A percentile compares a stretch with the other conserved stretches of the same genome.
These are phyloP conservation scores for Aspiorhynchus laticeps DNA, from an alignment of 2,113 vertebrate species.

Conservation along the genomic window DNA sequence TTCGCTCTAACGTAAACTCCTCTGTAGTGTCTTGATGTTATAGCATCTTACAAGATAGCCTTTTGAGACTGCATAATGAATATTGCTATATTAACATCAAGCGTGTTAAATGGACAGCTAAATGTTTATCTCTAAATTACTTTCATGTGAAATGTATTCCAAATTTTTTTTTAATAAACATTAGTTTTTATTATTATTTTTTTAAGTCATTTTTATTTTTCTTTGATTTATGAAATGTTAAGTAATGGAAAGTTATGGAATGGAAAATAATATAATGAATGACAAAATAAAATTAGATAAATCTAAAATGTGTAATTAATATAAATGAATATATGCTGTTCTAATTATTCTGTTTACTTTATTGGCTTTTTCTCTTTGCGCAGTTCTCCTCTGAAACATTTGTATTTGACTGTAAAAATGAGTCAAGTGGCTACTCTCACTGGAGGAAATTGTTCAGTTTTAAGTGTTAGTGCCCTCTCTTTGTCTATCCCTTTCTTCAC, in stretches of 20 bases:
- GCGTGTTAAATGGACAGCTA: not conserved
- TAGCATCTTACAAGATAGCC: not conserved
- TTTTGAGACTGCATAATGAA: not conserved
- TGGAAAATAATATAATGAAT: not conserved
- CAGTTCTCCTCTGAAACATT: not conserved
- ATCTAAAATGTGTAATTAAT: not conserved
- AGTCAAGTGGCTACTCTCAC: not conserved
- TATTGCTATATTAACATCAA: not conserved
- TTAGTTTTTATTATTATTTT: not conserved
- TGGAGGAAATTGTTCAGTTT: slow-evolving; percentile 3
- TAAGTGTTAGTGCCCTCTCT: slow-evolving; percentile 1
- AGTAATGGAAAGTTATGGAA: not conserved
- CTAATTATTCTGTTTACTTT: not conserved
- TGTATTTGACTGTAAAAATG: not conserved
- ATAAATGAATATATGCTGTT: not conserved
- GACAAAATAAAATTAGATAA: not conserved
- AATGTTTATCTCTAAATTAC: not conserved
- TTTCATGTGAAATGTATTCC: not conserved
- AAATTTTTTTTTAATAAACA: not conserved
- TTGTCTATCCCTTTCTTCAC: slow-evolving; percentile 13
- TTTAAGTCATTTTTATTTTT: not conserved
- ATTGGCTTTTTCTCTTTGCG: not conserved
- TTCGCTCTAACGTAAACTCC: not conserved
- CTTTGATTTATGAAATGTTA: not conserved
- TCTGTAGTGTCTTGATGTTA: not conserved